Evolutionary conservation across 2,113 vertebrate species (phyloP).

Genomic region (Sinocyclocheilus grahami): DNA sequence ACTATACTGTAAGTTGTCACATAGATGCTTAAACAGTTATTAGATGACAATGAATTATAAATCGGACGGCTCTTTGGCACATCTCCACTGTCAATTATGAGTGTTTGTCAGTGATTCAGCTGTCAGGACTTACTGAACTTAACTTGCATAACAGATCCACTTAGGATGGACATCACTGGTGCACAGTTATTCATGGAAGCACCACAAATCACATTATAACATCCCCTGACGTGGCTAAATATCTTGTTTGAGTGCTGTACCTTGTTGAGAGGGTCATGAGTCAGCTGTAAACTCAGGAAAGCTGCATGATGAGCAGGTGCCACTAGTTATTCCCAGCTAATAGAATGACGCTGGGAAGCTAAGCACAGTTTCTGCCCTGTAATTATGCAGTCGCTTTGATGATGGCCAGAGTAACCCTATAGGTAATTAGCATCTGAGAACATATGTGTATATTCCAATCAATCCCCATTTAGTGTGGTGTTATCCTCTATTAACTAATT

Average conservation of each 20-base stretch:
- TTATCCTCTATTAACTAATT: conserved; percentile 73
- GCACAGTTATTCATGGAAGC: conserved; percentile 76
- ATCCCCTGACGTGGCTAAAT: conserved; percentile 71
- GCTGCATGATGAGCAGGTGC: conserved; percentile 61
- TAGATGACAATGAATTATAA: conserved; percentile 63
- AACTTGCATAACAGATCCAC: conserved; percentile 51
- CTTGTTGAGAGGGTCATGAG: conserved; percentile 64
- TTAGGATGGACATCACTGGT: conserved; percentile 63
- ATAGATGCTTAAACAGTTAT: conserved; percentile 59
- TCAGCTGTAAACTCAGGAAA: conserved; percentile 62
- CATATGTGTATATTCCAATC: conserved; percentile 71
- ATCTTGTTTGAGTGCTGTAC: conserved; percentile 71
- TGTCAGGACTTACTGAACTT: conserved; percentile 70
- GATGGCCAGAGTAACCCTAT: conserved; percentile 70
- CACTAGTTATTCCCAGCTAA: conserved; percentile 59
- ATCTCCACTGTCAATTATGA: conserved; percentile 68
- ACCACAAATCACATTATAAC: conserved; percentile 73
- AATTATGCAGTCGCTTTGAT: conserved; percentile 62
- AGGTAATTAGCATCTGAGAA: conserved; percentile 73
- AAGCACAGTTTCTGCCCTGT: conserved; percentile 63
- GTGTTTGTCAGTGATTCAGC: conserved; percentile 51
- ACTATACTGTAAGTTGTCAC: conserved; percentile 39
- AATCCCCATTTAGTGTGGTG: conserved; percentile 67
- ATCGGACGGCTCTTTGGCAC: conserved; percentile 60
- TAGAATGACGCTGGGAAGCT: conserved; percentile 61